Conservation (phyloP, 2,113 vertebrate genomes). For the Gulo gulo region DNA sequence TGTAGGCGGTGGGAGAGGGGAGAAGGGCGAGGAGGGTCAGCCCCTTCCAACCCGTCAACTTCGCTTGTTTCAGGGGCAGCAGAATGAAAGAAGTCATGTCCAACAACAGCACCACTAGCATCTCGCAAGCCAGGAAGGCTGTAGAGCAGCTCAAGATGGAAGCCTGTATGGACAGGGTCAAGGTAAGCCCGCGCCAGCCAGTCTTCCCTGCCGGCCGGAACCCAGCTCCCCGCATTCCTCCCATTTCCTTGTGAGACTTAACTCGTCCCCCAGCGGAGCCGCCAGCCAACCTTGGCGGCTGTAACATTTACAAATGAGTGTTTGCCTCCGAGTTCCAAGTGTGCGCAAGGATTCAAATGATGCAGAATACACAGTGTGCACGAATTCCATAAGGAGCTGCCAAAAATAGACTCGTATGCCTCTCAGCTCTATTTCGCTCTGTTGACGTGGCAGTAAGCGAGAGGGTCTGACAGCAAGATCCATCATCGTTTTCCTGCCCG, state of each 20-base stretch:
- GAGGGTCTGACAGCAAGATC: background rate
- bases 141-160: conserved; percentile 99
- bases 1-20: accelerated
- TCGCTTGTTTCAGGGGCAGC: conserved; percentile 79
- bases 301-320: background rate
- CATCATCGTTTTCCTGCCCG: background rate
- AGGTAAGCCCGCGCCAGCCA: conserved; percentile 82
- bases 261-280: background rate
- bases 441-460: background rate
- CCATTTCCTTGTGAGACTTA: background rate
- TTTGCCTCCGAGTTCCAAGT: background rate
- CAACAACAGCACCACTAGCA: conserved; percentile 94
- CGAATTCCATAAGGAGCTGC: background rate
- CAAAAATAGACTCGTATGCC: background rate
- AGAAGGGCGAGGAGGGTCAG: accelerated
- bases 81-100: conserved; percentile 93
- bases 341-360: background rate
- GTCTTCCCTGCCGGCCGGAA: background rate
- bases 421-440: conserved; percentile 8
- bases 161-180: conserved; percentile 98
- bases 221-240: background rate
- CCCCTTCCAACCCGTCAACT: background rate
- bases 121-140: conserved; percentile 97
- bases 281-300: background rate
- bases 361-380: background rate